Percentiles rank a stretch among this genome's conserved stretches.
phyloP scores from a whole-genome alignment of 2,888 invertebrate genomes.

The Pocota personata region DNA sequence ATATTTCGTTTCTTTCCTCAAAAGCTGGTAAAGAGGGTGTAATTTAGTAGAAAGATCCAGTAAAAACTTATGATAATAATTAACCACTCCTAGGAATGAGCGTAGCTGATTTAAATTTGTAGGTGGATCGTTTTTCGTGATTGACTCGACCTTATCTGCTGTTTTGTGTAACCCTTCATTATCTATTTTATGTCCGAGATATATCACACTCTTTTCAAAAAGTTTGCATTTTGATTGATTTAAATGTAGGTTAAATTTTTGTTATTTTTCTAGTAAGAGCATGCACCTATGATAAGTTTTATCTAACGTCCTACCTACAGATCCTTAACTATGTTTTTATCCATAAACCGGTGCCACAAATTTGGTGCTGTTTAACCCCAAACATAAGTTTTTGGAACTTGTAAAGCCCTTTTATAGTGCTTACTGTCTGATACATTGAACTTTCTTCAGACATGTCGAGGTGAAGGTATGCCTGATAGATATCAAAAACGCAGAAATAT shows the following conservation, averaged over 20 bases:
- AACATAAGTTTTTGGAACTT: too few relatives aligned
- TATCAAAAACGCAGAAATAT: too few relatives aligned
- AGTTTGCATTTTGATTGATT: neutral
- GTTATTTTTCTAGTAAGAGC: neutral
- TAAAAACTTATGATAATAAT: neutral
- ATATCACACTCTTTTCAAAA: neutral
- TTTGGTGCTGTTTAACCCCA: too few relatives aligned
- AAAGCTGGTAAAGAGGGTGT: neutral
- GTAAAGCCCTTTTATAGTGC: too few relatives aligned
- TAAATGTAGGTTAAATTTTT: neutral
- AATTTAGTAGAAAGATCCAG: neutral
- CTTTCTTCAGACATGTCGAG: too few relatives aligned
- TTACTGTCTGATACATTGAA: too few relatives aligned
- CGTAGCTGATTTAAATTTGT: neutral
- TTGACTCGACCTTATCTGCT: neutral
- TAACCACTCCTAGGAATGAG: neutral
- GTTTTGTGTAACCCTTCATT: neutral
- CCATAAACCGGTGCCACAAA: too few relatives aligned
- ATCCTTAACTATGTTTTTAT: too few relatives aligned
- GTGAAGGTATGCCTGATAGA: too few relatives aligned
- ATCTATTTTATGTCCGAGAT: too few relatives aligned
- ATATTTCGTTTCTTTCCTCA: neutral
- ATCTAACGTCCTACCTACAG: too few relatives aligned
- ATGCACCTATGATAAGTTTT: neutral
- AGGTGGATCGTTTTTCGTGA: neutral